Base-by-base conservation (phyloP, 1,140 invertebrate species). In the Papilio glaucus region DNA sequence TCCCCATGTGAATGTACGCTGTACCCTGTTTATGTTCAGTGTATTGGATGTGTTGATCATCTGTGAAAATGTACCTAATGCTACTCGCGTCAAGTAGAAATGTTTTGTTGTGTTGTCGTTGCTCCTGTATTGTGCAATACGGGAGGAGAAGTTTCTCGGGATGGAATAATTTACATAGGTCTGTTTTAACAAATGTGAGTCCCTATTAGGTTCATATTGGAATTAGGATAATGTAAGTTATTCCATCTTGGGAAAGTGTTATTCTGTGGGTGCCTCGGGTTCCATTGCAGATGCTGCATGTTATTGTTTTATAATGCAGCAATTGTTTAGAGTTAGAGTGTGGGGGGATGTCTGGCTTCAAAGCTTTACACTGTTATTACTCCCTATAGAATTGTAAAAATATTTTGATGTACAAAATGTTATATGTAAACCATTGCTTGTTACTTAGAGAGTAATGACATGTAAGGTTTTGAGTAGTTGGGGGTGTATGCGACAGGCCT, bases 251-350 rank as follows among this genome's bases (percentile, higher is more conserved):
- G 75, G 71, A 26, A 63, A 73, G 75, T 41, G 53, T 71, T 80
- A 73, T 77, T 62, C 76, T 71, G 78, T 73, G 71, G 78, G 74
- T 74, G 80, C 72, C 76, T 75, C 39, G 72, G 80, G 78, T 72
- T 80, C 80, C 78, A 78, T 69, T 69, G 67, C 72, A 71, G 73
- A 71, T 45, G 65, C 82, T 85, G 81, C 83, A 86, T 88, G 88
- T 90, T 88, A 86, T 85, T 89, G 86, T 89, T 89, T 86, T 87
- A 85, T 88, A 83, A 83, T 86, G 85, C 88, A 87, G 81, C 77
- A 81, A 82, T 84, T 85, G 80, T 85, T 81, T 79, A 81, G 79
- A 77, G n/a, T n/a, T n/a, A n/a, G n/a, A n/a, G n/a, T n/a, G n/a
- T n/a, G n/a, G n/a, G 77, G 76, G 74, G 67, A 77, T 65, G 72